Percentiles rank a stretch among this genome's conserved stretches.
These are phyloP conservation scores for Propithecus deckenii DNA, from an alignment of 2,797 vertebrate species.

Conservation along the genomic window DNA sequence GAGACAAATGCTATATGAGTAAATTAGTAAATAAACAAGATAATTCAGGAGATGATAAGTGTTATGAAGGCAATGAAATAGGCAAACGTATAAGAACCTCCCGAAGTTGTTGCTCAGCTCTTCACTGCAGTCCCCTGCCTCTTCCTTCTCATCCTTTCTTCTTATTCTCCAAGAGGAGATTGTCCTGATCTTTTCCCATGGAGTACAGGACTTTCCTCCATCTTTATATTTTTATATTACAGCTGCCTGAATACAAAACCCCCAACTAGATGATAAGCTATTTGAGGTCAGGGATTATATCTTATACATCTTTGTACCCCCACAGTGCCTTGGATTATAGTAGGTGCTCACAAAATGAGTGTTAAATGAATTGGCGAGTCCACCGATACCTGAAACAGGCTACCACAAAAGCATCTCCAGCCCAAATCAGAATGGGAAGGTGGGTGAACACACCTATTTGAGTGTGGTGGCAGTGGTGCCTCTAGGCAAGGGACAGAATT, in stretches of 20 bases:
- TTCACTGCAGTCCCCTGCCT: background rate
- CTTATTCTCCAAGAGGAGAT: background rate
- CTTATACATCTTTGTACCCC: background rate
- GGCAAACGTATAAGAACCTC: background rate
- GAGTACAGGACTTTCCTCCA: background rate
- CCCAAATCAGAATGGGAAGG: background rate
- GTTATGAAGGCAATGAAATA: background rate
- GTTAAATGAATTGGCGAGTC: background rate
- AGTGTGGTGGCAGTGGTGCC: background rate
- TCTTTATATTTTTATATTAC: slow-evolving; percentile 20
- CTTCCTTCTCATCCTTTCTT: background rate
- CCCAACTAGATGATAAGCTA: background rate
- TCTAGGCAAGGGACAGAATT: background rate
- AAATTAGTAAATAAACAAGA: slow-evolving; percentile 13
- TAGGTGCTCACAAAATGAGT: background rate
- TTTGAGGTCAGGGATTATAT: background rate
- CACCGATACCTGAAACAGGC: background rate
- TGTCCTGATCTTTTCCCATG: background rate
- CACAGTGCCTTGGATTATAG: background rate
- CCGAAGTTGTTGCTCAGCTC: background rate
- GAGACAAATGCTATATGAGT: background rate
- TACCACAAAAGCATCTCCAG: background rate
- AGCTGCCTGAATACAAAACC: background rate
- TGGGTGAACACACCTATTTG: background rate
- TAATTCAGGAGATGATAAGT: background rate